A percentile compares a stretch with the other conserved stretches of the same genome.
Evolutionary conservation across 1,140 invertebrate genomes (phyloP).

Genomic region (Pristionchus pacificus): DNA sequence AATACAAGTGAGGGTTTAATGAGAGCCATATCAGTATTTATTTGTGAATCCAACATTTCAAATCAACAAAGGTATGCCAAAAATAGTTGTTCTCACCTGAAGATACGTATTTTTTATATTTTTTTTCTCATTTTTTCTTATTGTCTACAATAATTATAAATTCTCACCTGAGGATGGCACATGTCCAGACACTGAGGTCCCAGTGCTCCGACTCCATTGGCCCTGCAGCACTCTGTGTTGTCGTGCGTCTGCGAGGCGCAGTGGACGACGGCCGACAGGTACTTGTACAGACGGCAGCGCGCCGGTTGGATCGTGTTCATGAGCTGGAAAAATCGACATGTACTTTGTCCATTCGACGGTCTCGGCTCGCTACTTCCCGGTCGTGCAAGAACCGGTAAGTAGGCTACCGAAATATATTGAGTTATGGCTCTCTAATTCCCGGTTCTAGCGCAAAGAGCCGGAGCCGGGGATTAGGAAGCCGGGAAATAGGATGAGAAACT

Average conservation of each 20-base stretch:
- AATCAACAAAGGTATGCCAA: too few relatives aligned
- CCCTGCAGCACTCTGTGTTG: constrained; percentile 49
- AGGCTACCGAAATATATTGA: not conserved
- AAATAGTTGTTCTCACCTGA: too few relatives aligned
- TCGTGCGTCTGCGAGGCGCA: constrained; percentile 57
- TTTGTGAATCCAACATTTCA: too few relatives aligned
- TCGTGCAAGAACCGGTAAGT: too few relatives aligned
- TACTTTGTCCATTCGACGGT: too few relatives aligned
- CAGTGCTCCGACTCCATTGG: constrained; percentile 52
- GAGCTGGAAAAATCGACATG: constrained; percentile 37
- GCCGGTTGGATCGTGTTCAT: constrained; percentile 57
- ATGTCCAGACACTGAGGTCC: constrained; percentile 50
- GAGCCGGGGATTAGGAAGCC: not conserved
- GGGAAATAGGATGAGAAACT: constrained; percentile 1
- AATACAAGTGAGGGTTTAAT: too few relatives aligned
- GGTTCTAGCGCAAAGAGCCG: not conserved
- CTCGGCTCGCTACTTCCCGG: too few relatives aligned
- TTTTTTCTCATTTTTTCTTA: too few relatives aligned
- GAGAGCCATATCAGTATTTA: too few relatives aligned
- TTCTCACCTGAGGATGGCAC: constrained; percentile 48
- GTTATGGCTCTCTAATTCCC: not conserved
- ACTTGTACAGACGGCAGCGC: constrained; percentile 56
- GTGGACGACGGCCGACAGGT: constrained; percentile 51
- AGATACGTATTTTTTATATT: too few relatives aligned
- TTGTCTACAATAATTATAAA: too few relatives aligned